Evolutionary conservation across 2,113 vertebrate genomes (phyloP).

Genomic region (Neogale vison): DNA sequence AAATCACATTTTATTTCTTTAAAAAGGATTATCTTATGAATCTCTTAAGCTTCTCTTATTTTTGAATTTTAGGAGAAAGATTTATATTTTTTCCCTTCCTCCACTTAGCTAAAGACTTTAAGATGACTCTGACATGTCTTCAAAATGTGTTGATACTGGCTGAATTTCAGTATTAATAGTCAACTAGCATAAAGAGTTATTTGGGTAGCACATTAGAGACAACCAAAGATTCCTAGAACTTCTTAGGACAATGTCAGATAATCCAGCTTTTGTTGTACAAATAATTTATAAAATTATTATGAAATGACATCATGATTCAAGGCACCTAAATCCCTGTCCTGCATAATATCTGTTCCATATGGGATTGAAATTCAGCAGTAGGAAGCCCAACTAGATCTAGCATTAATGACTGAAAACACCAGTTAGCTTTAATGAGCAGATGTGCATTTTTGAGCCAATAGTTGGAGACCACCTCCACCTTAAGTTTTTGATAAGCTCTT

Average conservation of each 20-base stretch:
- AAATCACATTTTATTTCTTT: neutral
- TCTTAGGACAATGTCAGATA: neutral
- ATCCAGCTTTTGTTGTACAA: neutral
- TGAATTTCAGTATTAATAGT: constrained; percentile 11
- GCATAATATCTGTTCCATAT: neutral
- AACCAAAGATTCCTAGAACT: neutral
- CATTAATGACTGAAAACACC: neutral
- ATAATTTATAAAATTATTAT: constrained; percentile 27
- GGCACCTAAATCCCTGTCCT: neutral
- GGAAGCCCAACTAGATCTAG: neutral
- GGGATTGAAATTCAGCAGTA: neutral
- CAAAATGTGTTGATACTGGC: neutral
- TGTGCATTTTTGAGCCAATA: neutral
- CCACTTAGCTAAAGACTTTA: neutral
- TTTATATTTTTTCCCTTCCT: neutral
- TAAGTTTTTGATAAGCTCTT: constrained; percentile 31
- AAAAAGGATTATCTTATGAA: neutral
- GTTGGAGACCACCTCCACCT: neutral
- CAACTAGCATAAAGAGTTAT: neutral
- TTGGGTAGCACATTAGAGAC: neutral
- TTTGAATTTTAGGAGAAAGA: neutral
- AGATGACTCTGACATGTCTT: neutral
- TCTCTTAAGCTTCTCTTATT: neutral
- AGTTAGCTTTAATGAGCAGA: constrained; percentile 31
- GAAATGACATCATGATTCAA: neutral